These are phyloP conservation scores for Epiblema foenella DNA, from an alignment of 2,888 invertebrate genomes.

Conservation along the genomic window DNA sequence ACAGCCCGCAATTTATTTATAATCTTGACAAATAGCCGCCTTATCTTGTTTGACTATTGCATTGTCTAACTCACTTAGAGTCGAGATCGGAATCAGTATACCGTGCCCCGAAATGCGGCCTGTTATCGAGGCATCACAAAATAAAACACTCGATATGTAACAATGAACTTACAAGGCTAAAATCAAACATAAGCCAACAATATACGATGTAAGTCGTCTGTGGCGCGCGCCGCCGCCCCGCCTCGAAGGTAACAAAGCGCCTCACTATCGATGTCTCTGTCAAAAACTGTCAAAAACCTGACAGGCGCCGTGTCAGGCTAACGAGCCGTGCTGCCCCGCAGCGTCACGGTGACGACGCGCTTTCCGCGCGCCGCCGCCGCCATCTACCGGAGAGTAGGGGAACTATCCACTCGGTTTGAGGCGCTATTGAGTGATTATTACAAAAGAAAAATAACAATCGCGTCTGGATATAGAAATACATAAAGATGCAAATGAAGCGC, in stretches of 20 bases:
- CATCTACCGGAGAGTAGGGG: constrained; percentile 71
- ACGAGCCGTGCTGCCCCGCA: constrained; percentile 72
- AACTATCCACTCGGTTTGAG: constrained; percentile 47
- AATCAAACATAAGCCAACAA: constrained; percentile 73
- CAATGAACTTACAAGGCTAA: constrained; percentile 77
- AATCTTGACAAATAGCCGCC: constrained; percentile 31
- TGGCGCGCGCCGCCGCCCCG: constrained; percentile 58
- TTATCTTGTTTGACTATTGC: constrained; percentile 38
- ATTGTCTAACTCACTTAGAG: constrained; percentile 22
- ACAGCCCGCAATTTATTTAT: constrained; percentile 33
- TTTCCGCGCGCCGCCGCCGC: constrained; percentile 56
- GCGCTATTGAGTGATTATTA: constrained; percentile 52
- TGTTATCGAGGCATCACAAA: constrained; percentile 65
- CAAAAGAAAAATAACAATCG: constrained; percentile 56
- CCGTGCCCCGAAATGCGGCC: constrained; percentile 42
- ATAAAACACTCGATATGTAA: constrained; percentile 65
- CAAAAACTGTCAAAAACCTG: constrained; percentile 83
- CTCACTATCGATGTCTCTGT: constrained; percentile 83
- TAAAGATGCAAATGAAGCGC: constrained; percentile 79
- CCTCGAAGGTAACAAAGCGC: constrained; percentile 78
- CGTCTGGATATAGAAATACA: constrained; percentile 63
- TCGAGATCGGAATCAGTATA: constrained; percentile 29
- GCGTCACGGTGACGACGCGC: constrained; percentile 69
- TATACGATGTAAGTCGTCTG: constrained; percentile 70
- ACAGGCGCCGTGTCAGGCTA: constrained; percentile 82